Evolutionary conservation across 92 coral and sea anemone genomes (phyloP).

Genomic region (Ricordea florida): DNA sequence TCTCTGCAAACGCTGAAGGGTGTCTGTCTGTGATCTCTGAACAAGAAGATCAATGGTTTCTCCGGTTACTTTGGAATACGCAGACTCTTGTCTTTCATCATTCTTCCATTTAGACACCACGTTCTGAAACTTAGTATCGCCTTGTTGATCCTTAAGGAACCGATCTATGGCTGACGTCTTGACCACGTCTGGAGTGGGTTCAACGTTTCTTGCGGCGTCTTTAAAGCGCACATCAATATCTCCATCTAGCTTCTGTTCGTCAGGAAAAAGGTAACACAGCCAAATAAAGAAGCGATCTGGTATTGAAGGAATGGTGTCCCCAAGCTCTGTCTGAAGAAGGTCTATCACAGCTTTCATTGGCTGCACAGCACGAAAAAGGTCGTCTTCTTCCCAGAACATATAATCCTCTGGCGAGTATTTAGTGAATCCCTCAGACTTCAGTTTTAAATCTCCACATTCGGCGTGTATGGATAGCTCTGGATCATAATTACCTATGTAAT

Average conservation of each 20-base stretch:
- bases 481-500: conserved; percentile 13
- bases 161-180: neutral
- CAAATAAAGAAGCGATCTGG: conserved; percentile 51
- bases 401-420: neutral
- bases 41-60: neutral
- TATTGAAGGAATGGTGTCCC: conserved; percentile 26
- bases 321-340: conserved; percentile 49
- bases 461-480: neutral
- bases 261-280: conserved; percentile 54
- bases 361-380: neutral
- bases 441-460: conserved; percentile 39
- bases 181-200: conserved; percentile 8
- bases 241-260: neutral
- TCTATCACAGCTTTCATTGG: conserved; percentile 46
- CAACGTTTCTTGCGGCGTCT: conserved; percentile 20
- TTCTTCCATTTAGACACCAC: neutral
- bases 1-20: neutral
- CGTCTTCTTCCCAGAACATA: conserved; percentile 1
- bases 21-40: conserved; percentile 17
- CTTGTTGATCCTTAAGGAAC: neutral
- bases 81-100: neutral
- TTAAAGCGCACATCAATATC: conserved; percentile 21
- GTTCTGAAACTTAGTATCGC: neutral
- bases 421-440: neutral
- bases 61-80: neutral